phyloP scores from a whole-genome alignment of 2,888 invertebrate species.

The Microplitis deprimator region DNA sequence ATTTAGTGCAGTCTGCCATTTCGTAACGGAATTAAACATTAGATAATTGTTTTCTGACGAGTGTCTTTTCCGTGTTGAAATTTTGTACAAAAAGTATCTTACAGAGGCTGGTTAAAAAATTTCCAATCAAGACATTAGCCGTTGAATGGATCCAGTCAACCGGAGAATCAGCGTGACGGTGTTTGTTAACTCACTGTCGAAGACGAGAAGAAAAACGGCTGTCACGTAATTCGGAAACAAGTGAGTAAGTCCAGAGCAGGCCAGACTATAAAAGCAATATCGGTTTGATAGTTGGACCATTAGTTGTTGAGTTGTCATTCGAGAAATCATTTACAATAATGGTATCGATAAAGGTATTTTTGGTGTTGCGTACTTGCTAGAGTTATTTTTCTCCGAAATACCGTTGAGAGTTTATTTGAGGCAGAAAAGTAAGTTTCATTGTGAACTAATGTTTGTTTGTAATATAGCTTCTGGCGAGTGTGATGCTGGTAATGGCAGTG shows the following conservation, averaged over 20 bases:
- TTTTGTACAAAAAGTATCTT: too few relatives aligned
- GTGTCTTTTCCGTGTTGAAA: too few relatives aligned
- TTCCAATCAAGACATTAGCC: neutral
- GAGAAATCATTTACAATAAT: neutral
- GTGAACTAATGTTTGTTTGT: neutral
- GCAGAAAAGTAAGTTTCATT: neutral
- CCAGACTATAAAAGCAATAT: slow-evolving; percentile 50
- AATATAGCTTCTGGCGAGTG: neutral
- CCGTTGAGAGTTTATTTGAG: neutral
- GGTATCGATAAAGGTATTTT: neutral
- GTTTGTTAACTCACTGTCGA: slow-evolving; percentile 16
- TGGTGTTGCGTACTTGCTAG: slow-evolving; percentile 21
- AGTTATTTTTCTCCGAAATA: neutral
- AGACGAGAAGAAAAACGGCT: slow-evolving; percentile 37
- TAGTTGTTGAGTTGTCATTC: neutral
- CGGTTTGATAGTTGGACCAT: neutral
- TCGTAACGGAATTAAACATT: neutral
- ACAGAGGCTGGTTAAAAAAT: neutral
- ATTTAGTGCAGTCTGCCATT: neutral
- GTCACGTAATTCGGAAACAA: slow-evolving; percentile 48
- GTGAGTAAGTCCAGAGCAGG: slow-evolving; percentile 2
- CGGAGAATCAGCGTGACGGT: slow-evolving; percentile 21
- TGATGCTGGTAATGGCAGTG: neutral
- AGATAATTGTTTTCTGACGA: neutral
- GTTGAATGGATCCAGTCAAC: slow-evolving; percentile 41